Percentiles rank a stretch among this genome's conserved stretches.
Evolutionary conservation across 2,113 vertebrate genomes (phyloP).

Genomic region (Eurystomus gularis): DNA sequence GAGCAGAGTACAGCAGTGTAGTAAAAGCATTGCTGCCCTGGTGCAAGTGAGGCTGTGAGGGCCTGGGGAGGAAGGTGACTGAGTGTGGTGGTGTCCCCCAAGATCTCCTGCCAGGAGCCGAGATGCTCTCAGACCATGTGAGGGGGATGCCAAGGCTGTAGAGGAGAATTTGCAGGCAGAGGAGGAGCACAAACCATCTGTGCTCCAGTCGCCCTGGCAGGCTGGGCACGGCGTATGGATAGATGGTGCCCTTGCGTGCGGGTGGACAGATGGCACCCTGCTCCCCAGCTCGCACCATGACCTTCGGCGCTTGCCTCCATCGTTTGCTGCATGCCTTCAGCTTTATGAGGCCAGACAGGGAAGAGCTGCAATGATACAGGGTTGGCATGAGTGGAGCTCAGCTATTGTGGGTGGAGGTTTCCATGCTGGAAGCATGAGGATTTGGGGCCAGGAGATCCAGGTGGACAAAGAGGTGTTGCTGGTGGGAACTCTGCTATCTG

Average conservation of each 20-base stretch:
- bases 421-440: neutral
- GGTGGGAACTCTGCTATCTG: neutral
- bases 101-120: neutral
- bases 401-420: accelerated
- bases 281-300: neutral
- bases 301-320: neutral
- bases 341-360: neutral
- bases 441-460: neutral
- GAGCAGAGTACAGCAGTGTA: accelerated
- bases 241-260: neutral
- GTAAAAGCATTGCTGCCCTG: accelerated
- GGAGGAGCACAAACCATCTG: neutral
- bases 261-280: neutral
- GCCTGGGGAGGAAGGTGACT: neutral
- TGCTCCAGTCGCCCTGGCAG: neutral
- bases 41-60: accelerated
- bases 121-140: neutral
- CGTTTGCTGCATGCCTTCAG: neutral
- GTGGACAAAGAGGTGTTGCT: neutral
- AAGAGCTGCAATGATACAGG: neutral
- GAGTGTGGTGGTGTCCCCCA: accelerated
- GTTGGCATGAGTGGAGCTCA: accelerated
- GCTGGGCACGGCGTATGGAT: neutral
- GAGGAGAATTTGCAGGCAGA: neutral
- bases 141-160: neutral